Base-by-base conservation (phyloP, 37 sponge, comb jelly and placozoan genomes). In the Agelas oroides region DNA sequence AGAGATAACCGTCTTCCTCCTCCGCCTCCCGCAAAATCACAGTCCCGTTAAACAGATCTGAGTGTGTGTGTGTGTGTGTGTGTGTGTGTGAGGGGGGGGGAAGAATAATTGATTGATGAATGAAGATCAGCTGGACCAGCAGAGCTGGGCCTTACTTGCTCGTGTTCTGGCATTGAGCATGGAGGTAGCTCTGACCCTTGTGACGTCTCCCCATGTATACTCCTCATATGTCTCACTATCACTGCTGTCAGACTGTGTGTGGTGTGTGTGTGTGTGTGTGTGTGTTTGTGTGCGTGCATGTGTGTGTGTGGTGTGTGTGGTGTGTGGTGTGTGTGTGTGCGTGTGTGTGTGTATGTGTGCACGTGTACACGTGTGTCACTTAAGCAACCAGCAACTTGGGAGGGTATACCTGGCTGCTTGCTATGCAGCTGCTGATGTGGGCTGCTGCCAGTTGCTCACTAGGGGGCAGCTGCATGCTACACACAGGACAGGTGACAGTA, bases 121-220 rank as follows among this genome's bases (percentile, higher is more conserved):
- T 8, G 3, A 3, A 3, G 46, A 46, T 3, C 3, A 46, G 46
- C 46, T 46, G 6, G n/a, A 46, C 8, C 8, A 46, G 3, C 8
- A 46, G 3, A 8, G 8, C 6, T 46, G 3, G 46, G 8, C 3
- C 69, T 80, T 38, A 80, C 81, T 80, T 66, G 81, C 81, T 69
- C 81, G 52, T 14, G 81, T 52, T 59, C 69, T 37, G 15, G 81
- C 34, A 35, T 32, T 65, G 54, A 80, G 81, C 59, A 80, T 53
- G 37, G 81, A 80, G 57, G 81, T 69, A 12, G 81, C 70, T 33
- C 81, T 66, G n/a, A 80, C 70, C 23, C 81, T n/a, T 16, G 81
- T 80, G 39, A 69, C 70, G 53, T 80, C 69, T 33, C 81, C 67
- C 81, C 81, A 80, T 19, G 81, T 80, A 38, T 80, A 80, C 70